Conservation (phyloP, 1,140 invertebrate species). For the Zaprionus gabonicus region DNA sequence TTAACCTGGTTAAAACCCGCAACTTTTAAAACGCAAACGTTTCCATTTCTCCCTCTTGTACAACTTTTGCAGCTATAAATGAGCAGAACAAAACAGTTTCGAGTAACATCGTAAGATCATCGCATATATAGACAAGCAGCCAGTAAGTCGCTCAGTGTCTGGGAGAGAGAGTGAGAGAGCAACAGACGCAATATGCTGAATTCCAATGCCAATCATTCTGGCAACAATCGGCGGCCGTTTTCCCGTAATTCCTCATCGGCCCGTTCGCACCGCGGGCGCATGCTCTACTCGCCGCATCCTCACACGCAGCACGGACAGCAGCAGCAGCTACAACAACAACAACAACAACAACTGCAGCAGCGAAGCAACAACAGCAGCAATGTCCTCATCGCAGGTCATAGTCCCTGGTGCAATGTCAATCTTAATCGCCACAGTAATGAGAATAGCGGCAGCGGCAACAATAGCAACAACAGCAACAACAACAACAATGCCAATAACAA, state of each 20-base stretch:
- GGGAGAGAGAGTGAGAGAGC: slow-evolving; percentile 18
- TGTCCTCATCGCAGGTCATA: slow-evolving; percentile 62
- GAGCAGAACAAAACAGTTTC: slow-evolving; percentile 17
- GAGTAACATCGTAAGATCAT: slow-evolving; percentile 18
- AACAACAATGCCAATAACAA: slow-evolving; percentile 69
- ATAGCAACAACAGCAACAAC: slow-evolving; percentile 36
- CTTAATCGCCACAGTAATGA: slow-evolving; percentile 61
- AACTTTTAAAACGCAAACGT: slow-evolving; percentile 51
- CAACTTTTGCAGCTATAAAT: slow-evolving; percentile 39
- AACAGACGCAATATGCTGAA: slow-evolving; percentile 68
- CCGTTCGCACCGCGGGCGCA: slow-evolving; percentile 70
- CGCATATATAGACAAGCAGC: slow-evolving; percentile 23
- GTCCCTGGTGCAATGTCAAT: slow-evolving; percentile 75
- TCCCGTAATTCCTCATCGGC: slow-evolving; percentile 73
- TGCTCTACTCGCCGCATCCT: slow-evolving; percentile 70
- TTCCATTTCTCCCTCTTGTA: slow-evolving; percentile 51
- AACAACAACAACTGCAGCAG: slow-evolving; percentile 42
- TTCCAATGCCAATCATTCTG: slow-evolving; percentile 74
- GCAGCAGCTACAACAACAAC: slow-evolving; percentile 58
- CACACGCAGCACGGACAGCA: slow-evolving; percentile 53
- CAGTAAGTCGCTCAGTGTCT: slow-evolving; percentile 23
- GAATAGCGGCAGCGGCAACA: slow-evolving; percentile 36
- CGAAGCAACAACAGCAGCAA: slow-evolving; percentile 52
- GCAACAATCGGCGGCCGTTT: slow-evolving; percentile 71
- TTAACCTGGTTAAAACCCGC: slow-evolving; percentile 39